Conservation (phyloP, 2,797 vertebrate genomes). For the Hypotaenidia philippensis region DNA sequence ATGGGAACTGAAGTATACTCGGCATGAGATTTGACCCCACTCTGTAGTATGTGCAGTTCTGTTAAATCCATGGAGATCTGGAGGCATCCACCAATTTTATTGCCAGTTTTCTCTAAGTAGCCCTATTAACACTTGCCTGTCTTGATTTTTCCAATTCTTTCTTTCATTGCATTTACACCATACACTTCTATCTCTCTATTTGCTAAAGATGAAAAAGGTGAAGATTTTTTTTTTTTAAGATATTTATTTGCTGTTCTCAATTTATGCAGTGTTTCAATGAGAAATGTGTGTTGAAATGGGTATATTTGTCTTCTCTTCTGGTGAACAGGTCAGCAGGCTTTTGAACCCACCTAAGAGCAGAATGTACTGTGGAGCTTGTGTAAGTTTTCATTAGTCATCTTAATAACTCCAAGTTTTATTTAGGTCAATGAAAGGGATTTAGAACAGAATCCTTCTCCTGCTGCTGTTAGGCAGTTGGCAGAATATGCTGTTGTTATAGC, state of each 20-base stretch:
- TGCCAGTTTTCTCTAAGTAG: neutral
- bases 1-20: neutral
- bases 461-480: neutral
- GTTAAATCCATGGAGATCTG: neutral
- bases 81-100: neutral
- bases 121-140: neutral
- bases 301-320: neutral
- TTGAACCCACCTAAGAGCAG: neutral
- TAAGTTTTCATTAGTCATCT: neutral
- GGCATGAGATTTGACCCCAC: neutral
- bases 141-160: neutral
- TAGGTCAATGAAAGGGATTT: neutral
- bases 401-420: neutral
- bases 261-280: neutral
- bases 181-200: neutral
- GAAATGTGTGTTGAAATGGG: neutral
- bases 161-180: neutral
- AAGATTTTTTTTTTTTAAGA: neutral
- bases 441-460: neutral
- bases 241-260: neutral
- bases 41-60: neutral
- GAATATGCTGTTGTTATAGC: neutral
- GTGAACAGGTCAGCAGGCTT: neutral
- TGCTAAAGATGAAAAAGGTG: neutral
- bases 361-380: neutral